A percentile compares a stretch with the other conserved stretches of the same genome.
phyloP scores from a whole-genome alignment of 2,888 invertebrate genomes.

The Clanis bilineata region DNA sequence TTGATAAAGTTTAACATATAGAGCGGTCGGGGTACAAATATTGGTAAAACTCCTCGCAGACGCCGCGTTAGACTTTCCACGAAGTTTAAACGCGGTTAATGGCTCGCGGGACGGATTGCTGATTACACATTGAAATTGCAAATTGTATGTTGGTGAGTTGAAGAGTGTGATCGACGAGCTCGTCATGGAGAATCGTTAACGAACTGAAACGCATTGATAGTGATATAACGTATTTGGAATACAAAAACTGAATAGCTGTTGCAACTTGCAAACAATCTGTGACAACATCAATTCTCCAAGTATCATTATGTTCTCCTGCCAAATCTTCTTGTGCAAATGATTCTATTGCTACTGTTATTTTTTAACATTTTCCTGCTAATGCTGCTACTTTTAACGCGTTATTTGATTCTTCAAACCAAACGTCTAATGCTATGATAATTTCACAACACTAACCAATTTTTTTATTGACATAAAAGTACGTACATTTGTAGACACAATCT shows the following conservation, averaged over 20 bases:
- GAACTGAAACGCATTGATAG: neutral
- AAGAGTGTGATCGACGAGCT: neutral
- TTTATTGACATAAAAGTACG: neutral
- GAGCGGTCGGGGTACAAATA: conserved; percentile 56
- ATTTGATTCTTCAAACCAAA: neutral
- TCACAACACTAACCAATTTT: neutral
- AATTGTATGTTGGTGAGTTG: conserved; percentile 31
- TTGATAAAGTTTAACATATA: conserved; percentile 69
- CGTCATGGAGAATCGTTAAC: neutral
- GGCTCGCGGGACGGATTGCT: conserved; percentile 49
- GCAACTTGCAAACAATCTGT: neutral
- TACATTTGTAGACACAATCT: neutral
- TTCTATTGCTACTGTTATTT: too few relatives aligned
- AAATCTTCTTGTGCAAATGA: neutral
- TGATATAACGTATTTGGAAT: neutral
- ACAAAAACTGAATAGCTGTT: neutral
- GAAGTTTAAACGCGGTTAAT: conserved; percentile 50
- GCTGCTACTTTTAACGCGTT: too few relatives aligned
- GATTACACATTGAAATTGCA: conserved; percentile 56
- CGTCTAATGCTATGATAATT: neutral
- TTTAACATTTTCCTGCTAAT: too few relatives aligned
- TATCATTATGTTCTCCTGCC: neutral
- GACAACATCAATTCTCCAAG: neutral
- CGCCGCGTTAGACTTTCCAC: conserved; percentile 41
- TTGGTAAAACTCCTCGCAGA: conserved; percentile 59